Base-by-base conservation (phyloP, 1,140 invertebrate genomes). In the Campoletis sonorensis region DNA sequence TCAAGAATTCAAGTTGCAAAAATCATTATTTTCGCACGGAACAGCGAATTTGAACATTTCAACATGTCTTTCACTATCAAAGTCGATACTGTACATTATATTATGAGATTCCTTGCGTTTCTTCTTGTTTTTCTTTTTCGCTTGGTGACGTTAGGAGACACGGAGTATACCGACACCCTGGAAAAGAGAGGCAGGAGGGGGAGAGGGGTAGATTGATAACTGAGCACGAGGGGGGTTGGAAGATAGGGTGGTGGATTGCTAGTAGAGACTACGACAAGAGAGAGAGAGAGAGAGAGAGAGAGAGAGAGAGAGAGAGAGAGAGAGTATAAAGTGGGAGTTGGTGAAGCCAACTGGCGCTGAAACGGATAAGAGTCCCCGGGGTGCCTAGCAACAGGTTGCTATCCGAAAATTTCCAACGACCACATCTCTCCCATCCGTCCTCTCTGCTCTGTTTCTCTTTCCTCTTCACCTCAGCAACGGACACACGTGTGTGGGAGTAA, bases 331-430 rank as follows among this genome's bases (percentile, higher is more conserved):
- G 79, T 71, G 81, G 68, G 80, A 77, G 79, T 84, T 85, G 84
- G 83, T 77, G 85, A 85, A 85, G 87, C 58, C 61, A 83, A 87
- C 85, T 67, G 79, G 83, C 64, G 82, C 83, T 84, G 82, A 30
- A 78, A 78, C 76, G 81, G 84, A 83, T 86, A 87, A 89, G 87
- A 88, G 85, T 83, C 86, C 85, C 86, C 85, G 87, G 88, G 88
- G 88, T 89, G 89, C 90, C 89, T 91, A 88, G 90, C 90, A 91
- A 91, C 90, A 90, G 90, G 90, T 91, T 89, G 89, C 86, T 86
- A 88, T 85, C 87, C 88, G 86, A 89, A 89, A 89, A 89, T 89
- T 89, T 84, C 82, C 30, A 67, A 45, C 76, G 54, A 64, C 58
- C 33, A 21, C 73, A 64, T 27, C 40, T 45, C 40, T 45, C 40